Base-by-base conservation (phyloP, 2,113 vertebrate genomes). In the Neotoma lepida region DNA sequence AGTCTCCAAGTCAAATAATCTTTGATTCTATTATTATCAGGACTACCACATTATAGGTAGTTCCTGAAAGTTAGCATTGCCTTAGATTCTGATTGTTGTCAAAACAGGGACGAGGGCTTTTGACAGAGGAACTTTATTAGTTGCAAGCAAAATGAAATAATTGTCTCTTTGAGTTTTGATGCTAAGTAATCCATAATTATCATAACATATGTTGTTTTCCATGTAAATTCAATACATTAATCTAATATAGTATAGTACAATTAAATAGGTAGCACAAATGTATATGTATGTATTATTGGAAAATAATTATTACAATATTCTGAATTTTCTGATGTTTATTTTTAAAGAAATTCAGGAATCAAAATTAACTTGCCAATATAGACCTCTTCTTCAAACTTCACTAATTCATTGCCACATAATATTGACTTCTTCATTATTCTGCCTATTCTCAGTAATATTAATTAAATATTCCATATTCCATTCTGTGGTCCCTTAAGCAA, bases 71-170 rank as follows among this genome's bases (percentile, higher is more conserved):
- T 35, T 12, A 63, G 7, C 6, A 28, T 73, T 54, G 54, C 17
- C 41, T 33, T 41, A 9, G 4, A 49, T 8, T 58, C 9, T 61
- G 54, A 49, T 26, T 82, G 51, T 10, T 39, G 39, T 12, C 0
- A 17, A 13, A 46, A 58, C 1, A 49, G 14, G 6, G 13, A 68
- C 68, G 49, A 56, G 7, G 12, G 4, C 7, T 20, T 15, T 22
- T 0, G 13, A 2, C 28, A 28, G 18, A 26, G 8, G 4, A 4
- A 20, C 0, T 26, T 15, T 30, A 44, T 41, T 22, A 26, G 33
- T 66, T 26, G 12, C 35, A 76, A 76, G n/a, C 17, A 64, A 84
- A n/a, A 41, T 15, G 13, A 64, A 76, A 68, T 17, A 20, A 51
- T 28, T 12, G 3, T 26, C 0, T 1, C 28, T 9, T 22, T 78